phyloP scores from a whole-genome alignment of 2,888 invertebrate species.

The Aphodius sticticus region DNA sequence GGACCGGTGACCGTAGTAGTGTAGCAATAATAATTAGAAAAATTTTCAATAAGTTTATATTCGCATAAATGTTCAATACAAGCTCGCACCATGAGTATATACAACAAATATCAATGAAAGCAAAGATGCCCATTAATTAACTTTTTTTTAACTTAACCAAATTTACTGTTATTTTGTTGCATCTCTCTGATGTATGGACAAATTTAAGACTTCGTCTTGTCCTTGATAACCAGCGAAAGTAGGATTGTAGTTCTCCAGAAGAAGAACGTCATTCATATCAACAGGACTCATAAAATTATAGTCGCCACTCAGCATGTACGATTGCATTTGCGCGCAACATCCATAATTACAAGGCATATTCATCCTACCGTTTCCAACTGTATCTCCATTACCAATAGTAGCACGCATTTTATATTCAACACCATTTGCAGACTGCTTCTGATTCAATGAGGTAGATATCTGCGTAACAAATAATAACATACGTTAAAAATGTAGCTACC shows the following conservation, averaged over 20 bases:
- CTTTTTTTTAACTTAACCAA: not conserved
- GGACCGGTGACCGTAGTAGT: too few species aligned
- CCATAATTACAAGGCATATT: slow-evolving; percentile 32
- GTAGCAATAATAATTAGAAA: too few species aligned
- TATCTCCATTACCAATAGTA: slow-evolving; percentile 33
- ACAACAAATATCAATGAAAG: slow-evolving; percentile 1
- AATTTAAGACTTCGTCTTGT: slow-evolving; percentile 29
- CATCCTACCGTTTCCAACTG: slow-evolving; percentile 28
- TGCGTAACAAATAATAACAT: not conserved
- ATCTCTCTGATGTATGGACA: slow-evolving; percentile 18
- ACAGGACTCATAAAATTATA: slow-evolving; percentile 33
- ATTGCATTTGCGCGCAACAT: slow-evolving; percentile 40
- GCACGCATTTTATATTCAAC: slow-evolving; percentile 9
- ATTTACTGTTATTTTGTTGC: not conserved
- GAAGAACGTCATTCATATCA: slow-evolving; percentile 38
- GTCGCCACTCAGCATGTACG: not conserved
- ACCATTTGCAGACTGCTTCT: not conserved
- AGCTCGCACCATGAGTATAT: not conserved
- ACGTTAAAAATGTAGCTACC: not conserved
- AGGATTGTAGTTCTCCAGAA: slow-evolving; percentile 35
- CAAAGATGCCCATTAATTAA: not conserved
- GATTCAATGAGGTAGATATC: not conserved
- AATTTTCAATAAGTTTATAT: too few species aligned
- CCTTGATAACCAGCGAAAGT: slow-evolving; percentile 7
- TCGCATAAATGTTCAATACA: too few species aligned